These are phyloP conservation scores for Chelonoidis abingdonii DNA, from an alignment of 2,113 vertebrate species.

Conservation along the genomic window DNA sequence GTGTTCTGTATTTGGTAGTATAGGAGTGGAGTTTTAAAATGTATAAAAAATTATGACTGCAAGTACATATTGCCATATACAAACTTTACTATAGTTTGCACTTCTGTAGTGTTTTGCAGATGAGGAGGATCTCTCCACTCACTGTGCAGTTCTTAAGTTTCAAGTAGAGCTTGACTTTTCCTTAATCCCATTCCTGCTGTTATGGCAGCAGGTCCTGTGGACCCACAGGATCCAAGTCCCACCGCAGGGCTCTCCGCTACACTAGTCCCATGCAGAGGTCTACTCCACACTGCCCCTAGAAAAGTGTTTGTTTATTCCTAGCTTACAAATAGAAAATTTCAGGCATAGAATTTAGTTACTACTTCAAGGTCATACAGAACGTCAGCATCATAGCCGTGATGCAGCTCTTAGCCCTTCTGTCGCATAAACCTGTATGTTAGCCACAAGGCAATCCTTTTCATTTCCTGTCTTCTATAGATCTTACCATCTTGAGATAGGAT, in stretches of 20 bases:
- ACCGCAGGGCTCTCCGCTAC: no score
- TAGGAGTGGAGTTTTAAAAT: background rate
- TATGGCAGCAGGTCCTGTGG: no score
- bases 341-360: background rate
- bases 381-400: background rate
- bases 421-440: background rate
- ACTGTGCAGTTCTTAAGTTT: background rate
- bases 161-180: no score
- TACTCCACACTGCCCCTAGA: background rate
- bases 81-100: background rate
- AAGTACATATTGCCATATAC: no score
- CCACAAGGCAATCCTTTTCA: background rate
- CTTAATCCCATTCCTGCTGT: no score
- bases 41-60: background rate
- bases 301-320: background rate
- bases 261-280: no score
- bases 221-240: no score
- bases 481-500: background rate
- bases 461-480: background rate
- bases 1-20: background rate
- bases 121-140: background rate
- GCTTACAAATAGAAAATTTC: background rate
- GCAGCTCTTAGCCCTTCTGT: background rate
- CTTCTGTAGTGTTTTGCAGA: background rate
- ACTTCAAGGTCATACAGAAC: background rate